Evolutionary conservation across 2,797 vertebrate genomes (phyloP), one percentile per base, ranked within the genome.

Genomic region (Odontamblyopus rebecca): DNA sequence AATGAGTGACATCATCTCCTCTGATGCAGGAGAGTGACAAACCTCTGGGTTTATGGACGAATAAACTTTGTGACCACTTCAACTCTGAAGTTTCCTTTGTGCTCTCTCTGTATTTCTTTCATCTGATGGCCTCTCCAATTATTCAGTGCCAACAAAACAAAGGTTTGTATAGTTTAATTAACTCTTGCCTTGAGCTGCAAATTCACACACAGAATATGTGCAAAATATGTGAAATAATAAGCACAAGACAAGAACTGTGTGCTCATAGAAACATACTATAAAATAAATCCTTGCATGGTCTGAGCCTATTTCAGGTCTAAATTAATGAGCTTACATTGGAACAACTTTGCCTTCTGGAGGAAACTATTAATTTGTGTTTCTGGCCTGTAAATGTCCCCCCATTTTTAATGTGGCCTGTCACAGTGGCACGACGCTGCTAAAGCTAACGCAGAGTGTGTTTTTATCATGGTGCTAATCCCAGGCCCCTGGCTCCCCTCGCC

Each of bases 361-460:
- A 93, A 94, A 92, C 89, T 89, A 92, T 92, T 93, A 90, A 93
- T 94, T 93, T 92, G 91, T 82, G 83, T 79, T 81, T 78, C 81
- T 82, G 83, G 90, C 90, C 83, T 89, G 82, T 91, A 87, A 90
- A 81, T 80, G 85, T 82, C 75, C 57, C 67, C 68, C 74, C 73
- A 72, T 56, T 76, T 71, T 78, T 81, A 84, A 85, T 73, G 71
- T 71, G 78, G 85, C 85, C 85, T 88, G 90, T 93, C 83, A 89
- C 81, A 77, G 86, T 71, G 80, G 82, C 70, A 62, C 91, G 82
- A 88, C 89, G 88, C 84, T 85, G 85, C 88, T 89, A 89, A 89
- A 86, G 81, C 74, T 69, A 88, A 80, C 75, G 80, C 82, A 72
- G 86, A 89, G 89, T 78, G 77, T 85, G 85, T 89, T 90, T 93